Percentiles rank a stretch among this genome's conserved stretches.
Conservation (phyloP, 2,797 vertebrate species). For the Micropoecilia bifurca region DNA sequence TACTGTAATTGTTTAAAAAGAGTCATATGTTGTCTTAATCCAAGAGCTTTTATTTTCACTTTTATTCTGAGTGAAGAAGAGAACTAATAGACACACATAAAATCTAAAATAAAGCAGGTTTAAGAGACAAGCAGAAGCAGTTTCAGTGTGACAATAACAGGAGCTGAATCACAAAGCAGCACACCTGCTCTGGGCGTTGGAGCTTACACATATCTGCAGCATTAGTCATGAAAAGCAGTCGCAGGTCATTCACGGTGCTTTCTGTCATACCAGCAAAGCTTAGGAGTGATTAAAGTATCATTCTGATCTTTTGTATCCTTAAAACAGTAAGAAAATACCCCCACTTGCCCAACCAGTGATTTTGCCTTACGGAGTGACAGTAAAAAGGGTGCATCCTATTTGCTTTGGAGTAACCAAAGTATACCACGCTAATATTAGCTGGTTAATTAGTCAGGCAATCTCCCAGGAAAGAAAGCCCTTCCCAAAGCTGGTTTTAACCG, state of each 20-base stretch:
- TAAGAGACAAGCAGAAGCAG: constrained; percentile 36
- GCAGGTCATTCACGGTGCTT: constrained; percentile 17
- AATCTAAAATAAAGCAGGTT: constrained; percentile 21
- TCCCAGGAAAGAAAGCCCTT: background rate
- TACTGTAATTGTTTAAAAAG: background rate
- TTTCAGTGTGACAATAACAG: constrained; percentile 48
- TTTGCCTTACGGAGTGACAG: background rate
- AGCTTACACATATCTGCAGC: constrained; percentile 51
- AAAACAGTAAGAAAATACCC: background rate
- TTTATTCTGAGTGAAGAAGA: constrained; percentile 5
- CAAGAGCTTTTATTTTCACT: constrained; percentile 12
- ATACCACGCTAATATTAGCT: background rate
- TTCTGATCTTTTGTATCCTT: background rate
- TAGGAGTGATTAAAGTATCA: background rate
- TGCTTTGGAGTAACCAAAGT: background rate
- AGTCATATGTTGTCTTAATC: background rate
- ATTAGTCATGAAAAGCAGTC: constrained; percentile 57
- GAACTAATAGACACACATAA: constrained; percentile 34
- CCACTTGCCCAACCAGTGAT: background rate
- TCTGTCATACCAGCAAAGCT: constrained; percentile 25
- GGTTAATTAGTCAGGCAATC: background rate
- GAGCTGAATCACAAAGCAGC: constrained; percentile 28
- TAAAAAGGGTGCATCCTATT: background rate
- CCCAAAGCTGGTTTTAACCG: background rate
- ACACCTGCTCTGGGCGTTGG: constrained; percentile 61